Base-by-base conservation (phyloP, 2,888 invertebrate genomes). In the Heliconius ethilla region DNA sequence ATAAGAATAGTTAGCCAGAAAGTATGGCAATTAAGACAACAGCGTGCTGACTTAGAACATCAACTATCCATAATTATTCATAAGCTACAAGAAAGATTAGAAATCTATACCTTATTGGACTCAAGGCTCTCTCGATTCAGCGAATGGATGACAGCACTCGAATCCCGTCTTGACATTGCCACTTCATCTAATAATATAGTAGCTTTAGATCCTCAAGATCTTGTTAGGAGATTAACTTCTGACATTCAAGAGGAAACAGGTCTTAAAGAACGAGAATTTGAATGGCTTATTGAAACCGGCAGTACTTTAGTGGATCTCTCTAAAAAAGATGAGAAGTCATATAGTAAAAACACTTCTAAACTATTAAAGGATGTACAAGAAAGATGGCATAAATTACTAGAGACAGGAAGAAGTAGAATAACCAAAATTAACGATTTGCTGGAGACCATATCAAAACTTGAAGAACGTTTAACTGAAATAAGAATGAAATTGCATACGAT, bases 11-110 rank as follows among this genome's bases (percentile, higher is more conserved):
- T 98, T 72, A 96, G 96, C 83, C 98, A 98, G 87, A 95, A 96
- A 82, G 95, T 97, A 81, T 97, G 97, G 96, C 95, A 97, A 80
- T 89, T 98, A 75, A 95, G 96, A 89, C 97, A 98, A 86, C 97
- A 97, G 84, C 96, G 97, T 82, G 96, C 96, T 1, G 98, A 98
- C 83, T 89, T 98, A 4, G 97, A 97, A 84, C 97, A 97, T 84
- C 97, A 97, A 86, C 91, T 98, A 1, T 95, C 96, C 0, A 95
- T 96, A 66, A 92, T 97, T 15, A 96, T 96, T 25, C 96, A 97
- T 85, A 95, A 96, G 81, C 93, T 97, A 45, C 96, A 97, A 82
- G 98, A 98, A 85, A 95, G 96, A 79, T 91, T 97, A 62, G 96
- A 96, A 82, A 91, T 97, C 51, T 95, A 96, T 83, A 94, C 95